Evolutionary conservation across 1,140 invertebrate species (phyloP).

Genomic region (Cotesia vestalis): DNA sequence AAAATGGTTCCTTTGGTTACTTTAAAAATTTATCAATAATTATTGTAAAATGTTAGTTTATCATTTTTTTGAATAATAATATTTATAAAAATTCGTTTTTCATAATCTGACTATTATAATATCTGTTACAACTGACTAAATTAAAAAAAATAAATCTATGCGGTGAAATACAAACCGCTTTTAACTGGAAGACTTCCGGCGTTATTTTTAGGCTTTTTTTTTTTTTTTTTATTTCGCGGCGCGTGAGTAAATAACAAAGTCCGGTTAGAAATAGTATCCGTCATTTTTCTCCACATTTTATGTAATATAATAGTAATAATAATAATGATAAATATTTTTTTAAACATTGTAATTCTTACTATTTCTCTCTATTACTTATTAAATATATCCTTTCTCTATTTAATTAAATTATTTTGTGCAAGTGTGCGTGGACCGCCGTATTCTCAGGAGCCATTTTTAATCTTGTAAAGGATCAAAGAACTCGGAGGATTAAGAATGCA

Average conservation of each 20-base stretch:
- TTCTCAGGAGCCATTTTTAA: constrained; percentile 43
- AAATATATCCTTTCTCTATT: background rate
- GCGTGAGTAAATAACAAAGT: constrained; percentile 21
- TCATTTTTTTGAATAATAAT: constrained; percentile 9
- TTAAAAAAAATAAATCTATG: constrained; percentile 24
- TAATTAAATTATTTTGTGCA: constrained; percentile 24
- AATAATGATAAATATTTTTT: background rate
- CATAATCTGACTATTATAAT: background rate
- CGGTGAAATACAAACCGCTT: constrained; percentile 21
- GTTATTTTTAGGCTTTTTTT: constrained; percentile 5
- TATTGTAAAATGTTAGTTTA: background rate
- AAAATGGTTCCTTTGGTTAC: constrained; percentile 39
- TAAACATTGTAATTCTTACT: background rate
- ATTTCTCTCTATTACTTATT: no score
- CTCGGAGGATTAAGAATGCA: constrained; percentile 39
- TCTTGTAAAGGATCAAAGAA: constrained; percentile 38
- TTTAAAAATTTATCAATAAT: background rate
- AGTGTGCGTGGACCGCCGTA: constrained; percentile 18
- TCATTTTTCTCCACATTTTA: constrained; percentile 19
- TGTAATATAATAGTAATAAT: background rate
- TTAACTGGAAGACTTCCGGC: constrained; percentile 36
- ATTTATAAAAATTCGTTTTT: constrained; percentile 12
- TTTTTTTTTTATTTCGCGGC: constrained; percentile 14
- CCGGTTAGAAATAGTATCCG: constrained; percentile 5
- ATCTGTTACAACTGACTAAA: constrained; percentile 19